These are phyloP conservation scores for Scomber scombrus DNA, from an alignment of 2,113 vertebrate genomes.

Conservation along the genomic window DNA sequence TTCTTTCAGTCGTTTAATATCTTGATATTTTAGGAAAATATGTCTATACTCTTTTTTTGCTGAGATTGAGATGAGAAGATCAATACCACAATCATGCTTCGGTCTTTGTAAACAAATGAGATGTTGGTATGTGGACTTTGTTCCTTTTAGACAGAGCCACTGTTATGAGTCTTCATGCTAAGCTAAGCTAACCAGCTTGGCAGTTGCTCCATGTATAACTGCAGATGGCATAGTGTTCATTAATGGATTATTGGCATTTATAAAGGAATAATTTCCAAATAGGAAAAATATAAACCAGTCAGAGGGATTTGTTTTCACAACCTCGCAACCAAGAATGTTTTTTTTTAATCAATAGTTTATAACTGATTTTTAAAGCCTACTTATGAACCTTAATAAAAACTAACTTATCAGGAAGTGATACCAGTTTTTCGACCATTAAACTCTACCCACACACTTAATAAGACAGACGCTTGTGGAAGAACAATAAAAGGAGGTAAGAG, in stretches of 20 bases:
- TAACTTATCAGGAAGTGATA: not conserved
- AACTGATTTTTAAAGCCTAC: not conserved
- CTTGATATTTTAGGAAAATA: not conserved
- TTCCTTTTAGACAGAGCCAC: too few relatives aligned
- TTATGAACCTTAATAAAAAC: not conserved
- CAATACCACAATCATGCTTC: too few relatives aligned
- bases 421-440: constrained; percentile 31
- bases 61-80: too few relatives aligned
- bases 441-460: constrained; percentile 39
- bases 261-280: not conserved
- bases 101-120: too few relatives aligned
- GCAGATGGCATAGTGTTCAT: not conserved
- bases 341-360: not conserved
- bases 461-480: constrained; percentile 32
- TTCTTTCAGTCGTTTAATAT: not conserved
- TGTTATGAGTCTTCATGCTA: too few relatives aligned
- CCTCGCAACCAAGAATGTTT: not conserved
- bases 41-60: too few relatives aligned
- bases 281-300: not conserved
- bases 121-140: too few relatives aligned
- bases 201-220: not conserved
- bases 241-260: too few relatives aligned
- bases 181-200: too few relatives aligned
- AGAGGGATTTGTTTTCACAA: not conserved
- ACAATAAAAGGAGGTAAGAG: constrained; percentile 1